Base-by-base conservation (phyloP, 2,797 vertebrate species). In the Oryzias dopingdopingensis region DNA sequence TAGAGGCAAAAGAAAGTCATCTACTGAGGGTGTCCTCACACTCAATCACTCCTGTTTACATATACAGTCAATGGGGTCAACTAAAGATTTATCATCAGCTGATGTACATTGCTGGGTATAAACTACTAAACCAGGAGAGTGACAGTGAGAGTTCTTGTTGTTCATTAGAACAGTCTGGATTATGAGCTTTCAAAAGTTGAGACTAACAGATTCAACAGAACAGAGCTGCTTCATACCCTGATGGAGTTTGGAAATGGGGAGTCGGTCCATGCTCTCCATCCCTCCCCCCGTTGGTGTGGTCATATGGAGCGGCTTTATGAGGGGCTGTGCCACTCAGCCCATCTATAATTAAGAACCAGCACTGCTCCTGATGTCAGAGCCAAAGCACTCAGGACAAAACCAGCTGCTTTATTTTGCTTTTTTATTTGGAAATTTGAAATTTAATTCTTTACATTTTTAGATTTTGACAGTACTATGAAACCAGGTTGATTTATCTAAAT, bases 271-370 rank as follows among this genome's bases (percentile, higher is more conserved):
- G 3, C 45, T 22, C 55, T 29, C 65, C 15, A 10, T 59, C 72
- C 62, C 52, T 59, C 18, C 47, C 65, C 17, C 17, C 4, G 37
- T 37, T 2, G 6, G 40, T 58, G 61, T 72, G 67, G 49, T 81
- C 67, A 56, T 75, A 72, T 67, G 59, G 72, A 72, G 72, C 61
- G 4, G 66, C 67, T 85, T 81, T 79, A 84, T 2, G 42, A 82
- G 67, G 72, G 66, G 67, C 56, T 7, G 72, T 70, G 68, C 77
- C 83, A 78, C 63, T 66, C 70, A 71, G 70, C 45, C 45, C 79
- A 87, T 90, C 66, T 85, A 82, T 86, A 80, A 87, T 88, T 81
- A 80, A 86, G 70, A 74, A 23, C 47, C 59, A 70, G 67, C 59
- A 52, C 64, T 41, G 67, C 62, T 49, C 72, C 70, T 87, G 61